Base-by-base conservation (phyloP, 2,113 vertebrate genomes). In the Peromyscus polionotus region DNA sequence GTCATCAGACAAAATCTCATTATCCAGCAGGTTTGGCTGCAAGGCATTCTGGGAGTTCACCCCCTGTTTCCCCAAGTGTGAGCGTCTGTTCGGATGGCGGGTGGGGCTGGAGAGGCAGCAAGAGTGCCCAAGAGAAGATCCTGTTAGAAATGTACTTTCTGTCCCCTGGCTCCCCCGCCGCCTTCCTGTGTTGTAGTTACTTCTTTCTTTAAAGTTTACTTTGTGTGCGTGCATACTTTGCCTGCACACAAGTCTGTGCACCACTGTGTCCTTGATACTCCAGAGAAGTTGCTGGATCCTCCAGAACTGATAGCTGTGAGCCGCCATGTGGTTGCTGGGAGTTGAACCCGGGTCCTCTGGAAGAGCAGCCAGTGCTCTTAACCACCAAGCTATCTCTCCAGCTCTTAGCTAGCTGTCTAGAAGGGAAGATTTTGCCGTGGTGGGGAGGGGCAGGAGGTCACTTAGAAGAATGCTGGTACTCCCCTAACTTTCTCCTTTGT, bases 31-130 rank as follows among this genome's bases (percentile, higher is more conserved):
- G n/a, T 59, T 93, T 90, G 42, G 54, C 20, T 86, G 80, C 92
- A 91, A 87, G 73, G 73, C 61, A 59, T 86, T 26, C 80, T 90
- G 92, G 76, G 61, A 94, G 73, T 42, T 63, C 9, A 26, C 92
- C 6, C 45, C 75, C 42, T 48, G 22, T 36, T 45, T 7, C 12
- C 89, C 22, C 81, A 93, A 42, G 83, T 1, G 39, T 67, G 26
- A 14, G 19, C 36, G 0, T n/a, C 3, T 42, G 67, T 88, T 36
- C 22, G 61, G 24, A 20, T 12, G 20, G 33, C 36, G 22, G 33
- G 5, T 7, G 51, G 16, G 31, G 8, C 57, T n/a, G n/a, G 42
- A 12, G n/a, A 65, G 20, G n/a, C 26, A 84, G 51, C 11, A 36
- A 8, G n/a, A 45, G 85, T 88, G 63, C 73, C 92, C 33, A 10